These are phyloP conservation scores for Macrotus californicus DNA, from an alignment of 2,113 vertebrate species.

Conservation along the genomic window DNA sequence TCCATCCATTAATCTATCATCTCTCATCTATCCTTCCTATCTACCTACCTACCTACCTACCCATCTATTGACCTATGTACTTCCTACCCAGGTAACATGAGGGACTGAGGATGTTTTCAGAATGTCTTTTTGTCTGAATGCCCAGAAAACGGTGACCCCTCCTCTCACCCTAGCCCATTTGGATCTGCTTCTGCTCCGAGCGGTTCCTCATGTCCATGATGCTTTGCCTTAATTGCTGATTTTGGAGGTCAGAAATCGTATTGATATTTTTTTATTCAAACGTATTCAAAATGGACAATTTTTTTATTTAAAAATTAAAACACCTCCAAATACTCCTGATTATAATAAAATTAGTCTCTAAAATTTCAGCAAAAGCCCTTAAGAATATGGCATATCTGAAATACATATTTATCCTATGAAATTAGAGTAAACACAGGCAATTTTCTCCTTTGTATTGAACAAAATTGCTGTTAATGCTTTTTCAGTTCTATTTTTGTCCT, in stretches of 20 bases:
- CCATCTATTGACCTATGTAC: neutral
- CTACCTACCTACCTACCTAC: neutral
- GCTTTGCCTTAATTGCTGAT: neutral
- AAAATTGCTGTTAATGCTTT: constrained; percentile 54
- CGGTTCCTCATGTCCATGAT: neutral
- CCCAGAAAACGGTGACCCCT: neutral
- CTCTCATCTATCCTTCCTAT: neutral
- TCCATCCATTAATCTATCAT: neutral
- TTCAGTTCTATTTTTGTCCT: constrained; percentile 62
- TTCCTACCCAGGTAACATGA: neutral
- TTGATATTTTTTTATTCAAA: neutral
- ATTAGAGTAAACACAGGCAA: constrained; percentile 32
- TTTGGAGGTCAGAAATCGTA: neutral
- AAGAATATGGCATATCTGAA: neutral
- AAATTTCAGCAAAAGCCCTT: neutral
- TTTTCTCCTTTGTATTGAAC: constrained; percentile 50
- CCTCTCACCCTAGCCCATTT: neutral
- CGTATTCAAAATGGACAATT: neutral
- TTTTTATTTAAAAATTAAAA: neutral
- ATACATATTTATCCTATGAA: constrained; percentile 38
- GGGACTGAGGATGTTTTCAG: neutral
- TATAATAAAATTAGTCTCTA: neutral
- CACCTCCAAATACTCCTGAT: neutral
- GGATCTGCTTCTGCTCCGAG: neutral
- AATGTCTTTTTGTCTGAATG: neutral